These are phyloP conservation scores for Zophobas morio DNA, from an alignment of 1,140 invertebrate genomes.

Conservation along the genomic window DNA sequence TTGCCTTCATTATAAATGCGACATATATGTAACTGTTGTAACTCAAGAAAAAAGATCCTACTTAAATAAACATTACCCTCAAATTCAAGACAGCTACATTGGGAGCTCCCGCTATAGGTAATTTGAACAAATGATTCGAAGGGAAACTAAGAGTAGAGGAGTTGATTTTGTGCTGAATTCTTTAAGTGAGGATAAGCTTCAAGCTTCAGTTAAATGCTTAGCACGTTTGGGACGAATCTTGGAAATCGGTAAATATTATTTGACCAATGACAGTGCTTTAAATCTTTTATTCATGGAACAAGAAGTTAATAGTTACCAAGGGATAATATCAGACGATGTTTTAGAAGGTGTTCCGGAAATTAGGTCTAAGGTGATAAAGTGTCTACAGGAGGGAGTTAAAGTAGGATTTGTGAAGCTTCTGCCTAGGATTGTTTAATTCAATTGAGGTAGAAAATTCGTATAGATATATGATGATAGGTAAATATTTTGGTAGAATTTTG, in stretches of 20 bases:
- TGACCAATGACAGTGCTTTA: conserved; percentile 76
- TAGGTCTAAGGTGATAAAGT: conserved; percentile 65
- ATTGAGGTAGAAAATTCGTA: conserved; percentile 79
- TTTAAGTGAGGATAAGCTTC: conserved; percentile 77
- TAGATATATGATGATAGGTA: conserved; percentile 81
- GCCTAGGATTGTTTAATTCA: conserved; percentile 69
- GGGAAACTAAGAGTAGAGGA: conserved; percentile 74
- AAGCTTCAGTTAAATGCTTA: conserved; percentile 85
- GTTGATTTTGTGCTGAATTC: conserved; percentile 81
- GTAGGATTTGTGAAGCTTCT: conserved; percentile 57
- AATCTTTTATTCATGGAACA: conserved; percentile 85
- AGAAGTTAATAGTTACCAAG: conserved; percentile 87
- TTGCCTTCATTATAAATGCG: conserved; percentile 79
- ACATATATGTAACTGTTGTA: conserved; percentile 83
- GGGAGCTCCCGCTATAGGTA: conserved; percentile 76
- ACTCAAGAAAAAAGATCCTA: conserved; percentile 83
- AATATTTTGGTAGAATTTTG: conserved; percentile 90
- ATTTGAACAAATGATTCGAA: conserved; percentile 74
- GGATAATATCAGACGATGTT: conserved; percentile 87
- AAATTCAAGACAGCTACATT: conserved; percentile 70
- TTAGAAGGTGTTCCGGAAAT: conserved; percentile 68
- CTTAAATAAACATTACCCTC: conserved; percentile 79
- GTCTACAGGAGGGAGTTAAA: conserved; percentile 68
- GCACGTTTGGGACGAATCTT: conserved; percentile 78
- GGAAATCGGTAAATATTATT: conserved; percentile 86